A percentile compares a stretch with the other conserved stretches of the same genome.
phyloP scores from a whole-genome alignment of 2,797 vertebrate species.

The Eurystomus glaucurus region DNA sequence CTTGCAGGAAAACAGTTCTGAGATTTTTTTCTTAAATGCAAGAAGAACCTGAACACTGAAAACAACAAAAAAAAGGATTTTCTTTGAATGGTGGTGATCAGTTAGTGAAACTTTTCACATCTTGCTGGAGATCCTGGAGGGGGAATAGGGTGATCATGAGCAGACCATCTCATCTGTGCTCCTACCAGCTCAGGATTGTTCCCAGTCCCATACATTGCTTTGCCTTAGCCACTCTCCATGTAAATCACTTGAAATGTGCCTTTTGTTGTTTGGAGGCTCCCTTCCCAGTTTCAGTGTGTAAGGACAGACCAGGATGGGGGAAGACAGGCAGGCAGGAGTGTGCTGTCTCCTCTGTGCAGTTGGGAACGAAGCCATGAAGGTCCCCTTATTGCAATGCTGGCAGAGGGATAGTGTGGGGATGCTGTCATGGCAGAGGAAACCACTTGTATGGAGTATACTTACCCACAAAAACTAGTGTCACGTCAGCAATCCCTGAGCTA shows the following conservation, averaged over 20 bases:
- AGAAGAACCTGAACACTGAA: neutral
- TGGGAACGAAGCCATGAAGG: neutral
- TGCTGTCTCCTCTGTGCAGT: rapidly evolving
- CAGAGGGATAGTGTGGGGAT: neutral
- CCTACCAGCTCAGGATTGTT: neutral
- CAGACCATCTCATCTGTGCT: rapidly evolving
- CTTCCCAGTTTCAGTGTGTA: neutral
- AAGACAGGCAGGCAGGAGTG: neutral
- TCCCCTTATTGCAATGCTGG: rapidly evolving
- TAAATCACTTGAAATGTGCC: neutral
- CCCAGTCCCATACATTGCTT: rapidly evolving
- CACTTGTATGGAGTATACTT: neutral
- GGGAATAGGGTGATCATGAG: neutral
- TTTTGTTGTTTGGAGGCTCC: neutral
- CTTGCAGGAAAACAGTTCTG: neutral
- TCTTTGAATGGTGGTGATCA: neutral
- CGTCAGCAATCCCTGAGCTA: neutral
- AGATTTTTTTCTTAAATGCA: neutral
- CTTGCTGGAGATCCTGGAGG: neutral
- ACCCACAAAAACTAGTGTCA: neutral
- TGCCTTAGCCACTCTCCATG: neutral
- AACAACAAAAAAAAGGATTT: neutral
- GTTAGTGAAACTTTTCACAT: neutral
- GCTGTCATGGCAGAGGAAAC: neutral
- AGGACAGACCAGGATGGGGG: neutral